These are phyloP conservation scores for Blomia tropicalis DNA, from an alignment of 2,888 invertebrate genomes.

Conservation along the genomic window DNA sequence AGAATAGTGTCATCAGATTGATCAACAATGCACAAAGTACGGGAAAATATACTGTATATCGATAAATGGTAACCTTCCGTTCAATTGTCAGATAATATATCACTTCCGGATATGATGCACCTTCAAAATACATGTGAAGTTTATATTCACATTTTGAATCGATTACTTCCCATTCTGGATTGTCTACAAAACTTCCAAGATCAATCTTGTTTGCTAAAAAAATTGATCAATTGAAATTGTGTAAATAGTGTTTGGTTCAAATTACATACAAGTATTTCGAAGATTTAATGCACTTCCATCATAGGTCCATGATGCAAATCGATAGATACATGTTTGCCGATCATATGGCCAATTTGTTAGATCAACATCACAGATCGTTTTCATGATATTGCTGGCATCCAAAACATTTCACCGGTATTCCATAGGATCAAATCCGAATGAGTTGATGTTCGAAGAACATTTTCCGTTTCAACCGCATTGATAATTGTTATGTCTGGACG, in stretches of 20 bases:
- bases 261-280: not conserved
- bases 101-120: slow-evolving; percentile 17
- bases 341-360: slow-evolving; percentile 9
- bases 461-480: slow-evolving; percentile 5
- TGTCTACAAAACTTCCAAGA: slow-evolving; percentile 6
- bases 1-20: slow-evolving; percentile 19
- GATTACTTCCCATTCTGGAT: slow-evolving; percentile 16
- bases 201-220: not conserved
- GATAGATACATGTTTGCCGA: slow-evolving; percentile 6
- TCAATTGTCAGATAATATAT: not conserved
- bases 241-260: not conserved
- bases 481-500: slow-evolving; percentile 12
- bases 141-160: not conserved
- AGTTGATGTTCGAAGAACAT: not conserved
- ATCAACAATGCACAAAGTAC: slow-evolving; percentile 11
- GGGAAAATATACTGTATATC: slow-evolving; percentile 16
- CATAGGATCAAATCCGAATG: slow-evolving; percentile 11
- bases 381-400: slow-evolving; percentile 17
- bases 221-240: not conserved
- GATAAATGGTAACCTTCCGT: slow-evolving; percentile 18
- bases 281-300: slow-evolving; percentile 18
- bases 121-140: not conserved
- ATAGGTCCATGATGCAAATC: slow-evolving; percentile 16
- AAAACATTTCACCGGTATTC: slow-evolving; percentile 6
- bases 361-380: slow-evolving; percentile 11